Base-by-base conservation (phyloP, 2,888 invertebrate species). In the Drepana falcataria region DNA sequence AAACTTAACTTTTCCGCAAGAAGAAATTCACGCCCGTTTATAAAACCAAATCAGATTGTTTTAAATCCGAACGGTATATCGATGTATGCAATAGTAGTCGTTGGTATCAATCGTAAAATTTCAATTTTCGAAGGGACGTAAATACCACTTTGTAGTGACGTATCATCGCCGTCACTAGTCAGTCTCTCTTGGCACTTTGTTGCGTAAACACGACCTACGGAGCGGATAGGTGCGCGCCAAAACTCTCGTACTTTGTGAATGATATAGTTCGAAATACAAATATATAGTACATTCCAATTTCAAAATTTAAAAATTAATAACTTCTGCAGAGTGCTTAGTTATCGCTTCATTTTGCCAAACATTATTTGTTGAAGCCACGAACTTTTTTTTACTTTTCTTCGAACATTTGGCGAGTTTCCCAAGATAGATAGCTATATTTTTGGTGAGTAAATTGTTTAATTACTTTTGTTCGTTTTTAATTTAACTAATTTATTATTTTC, bases 131-230 rank as follows among this genome's bases (percentile, higher is more conserved):
- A 33, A 51, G 40, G 21, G 49, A 49, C 49, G 35, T 49, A 49
- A 35, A 35, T 48, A 48, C 35, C 35, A 35, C 21, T 35, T 37
- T 37, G 4, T 37, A 37, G 37, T 44, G 44, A 44, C 40, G 51
- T 51, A 51, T 51, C 51, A 41, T 51, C 33, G 40, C 40, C 35
- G 40, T 34, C 7, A 51, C 51, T 51, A 40, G 51, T 9, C 40
- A 51, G 51, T 51, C 51, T 51, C 51, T 40, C 51, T 51, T 51
- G 33, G 51, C 51, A 40, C 40, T 51, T 41, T 51, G 51, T 40
- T 51, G 51, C 51, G 51, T 51, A 40, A 51, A 51, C 51, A 51
- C 51, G 51, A 34, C 34, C 34, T 33, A 51, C 49, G 51, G 41
- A 34, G 51, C 40, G 7, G 3, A 40, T 40, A 40, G 33, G 37